Conservation (phyloP, 2,113 vertebrate species). For the Lontra canadensis region DNA sequence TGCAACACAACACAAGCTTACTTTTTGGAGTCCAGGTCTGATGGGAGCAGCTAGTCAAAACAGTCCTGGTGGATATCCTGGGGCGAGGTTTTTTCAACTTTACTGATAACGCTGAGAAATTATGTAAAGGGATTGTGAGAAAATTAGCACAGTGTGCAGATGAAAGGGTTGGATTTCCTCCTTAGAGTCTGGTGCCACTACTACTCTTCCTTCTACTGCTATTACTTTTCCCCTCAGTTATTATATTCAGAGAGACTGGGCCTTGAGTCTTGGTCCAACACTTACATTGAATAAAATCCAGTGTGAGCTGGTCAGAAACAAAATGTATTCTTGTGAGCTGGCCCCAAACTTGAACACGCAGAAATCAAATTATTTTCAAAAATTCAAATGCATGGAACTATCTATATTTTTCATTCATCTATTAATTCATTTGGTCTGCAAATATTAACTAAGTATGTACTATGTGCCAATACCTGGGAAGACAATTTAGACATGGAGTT, state of each 20-base stretch:
- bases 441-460: background rate
- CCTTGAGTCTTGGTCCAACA: background rate
- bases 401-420: background rate
- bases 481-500: background rate
- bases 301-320: background rate
- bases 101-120: background rate
- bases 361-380: constrained; percentile 34
- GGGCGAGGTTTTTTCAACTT: background rate
- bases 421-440: background rate
- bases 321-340: background rate
- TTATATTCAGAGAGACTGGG: background rate
- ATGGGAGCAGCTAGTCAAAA: background rate
- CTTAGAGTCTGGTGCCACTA: background rate
- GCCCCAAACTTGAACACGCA: background rate
- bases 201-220: background rate
- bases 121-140: background rate
- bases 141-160: background rate
- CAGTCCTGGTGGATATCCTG: background rate
- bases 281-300: background rate
- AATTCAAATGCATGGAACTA: background rate
- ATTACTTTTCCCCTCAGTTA: background rate
- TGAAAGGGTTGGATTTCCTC: background rate
- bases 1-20: background rate
- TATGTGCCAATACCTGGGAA: background rate
- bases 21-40: background rate